phyloP scores from a whole-genome alignment of 2,888 invertebrate species.

The Rotaria macrura region DNA sequence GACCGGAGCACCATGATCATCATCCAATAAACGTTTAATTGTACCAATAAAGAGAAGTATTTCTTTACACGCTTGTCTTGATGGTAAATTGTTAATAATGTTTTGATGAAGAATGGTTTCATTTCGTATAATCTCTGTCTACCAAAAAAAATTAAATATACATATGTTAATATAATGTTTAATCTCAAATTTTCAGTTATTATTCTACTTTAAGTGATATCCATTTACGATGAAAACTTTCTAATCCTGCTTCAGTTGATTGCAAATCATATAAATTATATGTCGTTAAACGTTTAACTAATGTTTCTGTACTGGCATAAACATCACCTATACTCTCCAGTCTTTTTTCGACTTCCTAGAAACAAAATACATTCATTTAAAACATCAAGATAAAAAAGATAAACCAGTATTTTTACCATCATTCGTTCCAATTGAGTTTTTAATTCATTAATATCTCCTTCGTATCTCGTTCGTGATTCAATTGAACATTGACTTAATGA shows the following conservation, averaged over 20 bases:
- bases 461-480: not conserved
- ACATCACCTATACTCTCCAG: not conserved
- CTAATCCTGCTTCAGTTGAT: not conserved
- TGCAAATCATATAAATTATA: not conserved
- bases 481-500: not conserved
- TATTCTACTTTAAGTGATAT: not conserved
- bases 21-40: constrained; percentile 7
- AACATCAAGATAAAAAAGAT: not conserved
- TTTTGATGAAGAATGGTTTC: not conserved
- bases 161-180: not conserved
- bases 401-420: not conserved
- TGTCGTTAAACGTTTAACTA: not conserved
- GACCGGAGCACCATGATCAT: constrained; percentile 2
- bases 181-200: not conserved
- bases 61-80: constrained; percentile 10
- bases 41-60: not conserved
- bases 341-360: not conserved
- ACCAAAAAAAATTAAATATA: no score
- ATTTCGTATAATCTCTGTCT: not conserved
- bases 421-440: not conserved
- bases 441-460: not conserved
- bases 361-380: not conserved
- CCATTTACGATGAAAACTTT: not conserved
- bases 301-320: not conserved
- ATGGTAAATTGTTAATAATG: constrained; percentile 2